These are phyloP conservation scores for Schizotus pectinicornis DNA, from an alignment of 2,888 invertebrate genomes.

Conservation along the genomic window DNA sequence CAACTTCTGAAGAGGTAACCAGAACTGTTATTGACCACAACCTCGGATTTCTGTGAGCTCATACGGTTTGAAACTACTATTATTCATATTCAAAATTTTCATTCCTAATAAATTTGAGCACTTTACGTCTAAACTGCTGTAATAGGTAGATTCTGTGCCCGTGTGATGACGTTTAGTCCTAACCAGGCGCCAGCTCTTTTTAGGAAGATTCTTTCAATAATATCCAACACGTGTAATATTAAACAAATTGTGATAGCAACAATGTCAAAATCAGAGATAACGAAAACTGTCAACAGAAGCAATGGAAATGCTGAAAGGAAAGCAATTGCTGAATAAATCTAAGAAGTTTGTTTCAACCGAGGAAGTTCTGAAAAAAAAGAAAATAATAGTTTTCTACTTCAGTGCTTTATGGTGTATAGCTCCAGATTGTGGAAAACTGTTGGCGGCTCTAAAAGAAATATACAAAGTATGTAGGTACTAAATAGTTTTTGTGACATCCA, in stretches of 20 bases:
- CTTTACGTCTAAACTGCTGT: too few species aligned
- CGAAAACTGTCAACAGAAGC: constrained; percentile 1
- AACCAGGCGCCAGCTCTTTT: too few species aligned
- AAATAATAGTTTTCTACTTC: constrained; percentile 43
- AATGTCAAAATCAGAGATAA: background rate
- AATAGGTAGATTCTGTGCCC: too few species aligned
- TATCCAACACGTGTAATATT: background rate
- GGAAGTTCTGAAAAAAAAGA: constrained; percentile 35
- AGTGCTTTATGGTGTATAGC: constrained; percentile 38
- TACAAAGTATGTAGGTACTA: constrained; percentile 38
- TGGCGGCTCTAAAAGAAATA: constrained; percentile 40
- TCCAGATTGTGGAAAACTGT: constrained; percentile 32
- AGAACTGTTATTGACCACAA: too few species aligned
- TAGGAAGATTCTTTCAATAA: too few species aligned
- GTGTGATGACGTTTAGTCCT: too few species aligned
- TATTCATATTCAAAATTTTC: too few species aligned
- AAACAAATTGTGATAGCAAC: background rate
- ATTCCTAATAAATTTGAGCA: too few species aligned
- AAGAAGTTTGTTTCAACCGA: constrained; percentile 32
- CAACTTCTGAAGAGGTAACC: too few species aligned
- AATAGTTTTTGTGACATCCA: background rate
- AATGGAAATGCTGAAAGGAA: constrained; percentile 35
- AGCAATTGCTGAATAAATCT: constrained; percentile 34
- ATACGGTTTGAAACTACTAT: too few species aligned
- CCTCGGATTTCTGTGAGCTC: too few species aligned